These are phyloP conservation scores for Channallabes apus DNA, from an alignment of 2,797 vertebrate genomes.

Conservation along the genomic window DNA sequence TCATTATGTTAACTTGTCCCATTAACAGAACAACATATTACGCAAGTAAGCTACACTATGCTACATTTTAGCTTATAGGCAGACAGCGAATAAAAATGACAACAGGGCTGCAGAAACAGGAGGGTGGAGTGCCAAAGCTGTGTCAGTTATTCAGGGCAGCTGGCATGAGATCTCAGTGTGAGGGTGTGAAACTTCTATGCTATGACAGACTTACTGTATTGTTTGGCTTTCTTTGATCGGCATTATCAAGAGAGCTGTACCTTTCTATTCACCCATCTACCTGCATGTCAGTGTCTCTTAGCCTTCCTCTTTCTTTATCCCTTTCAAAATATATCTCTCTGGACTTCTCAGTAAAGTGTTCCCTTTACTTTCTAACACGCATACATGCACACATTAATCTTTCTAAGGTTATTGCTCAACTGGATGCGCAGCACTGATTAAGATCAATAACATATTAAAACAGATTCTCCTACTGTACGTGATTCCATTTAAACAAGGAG, in stretches of 20 bases:
- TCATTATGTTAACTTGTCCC: neutral
- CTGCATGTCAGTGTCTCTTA: slow-evolving; percentile 1
- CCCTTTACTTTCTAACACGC: neutral
- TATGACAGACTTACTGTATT: neutral
- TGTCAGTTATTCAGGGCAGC: slow-evolving; percentile 3
- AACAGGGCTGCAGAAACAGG: neutral
- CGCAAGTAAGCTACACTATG: no score
- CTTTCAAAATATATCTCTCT: neutral
- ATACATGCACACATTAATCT: slow-evolving; percentile 2
- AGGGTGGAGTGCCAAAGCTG: neutral
- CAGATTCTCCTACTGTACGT: slow-evolving; percentile 2
- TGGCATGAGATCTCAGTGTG: neutral
- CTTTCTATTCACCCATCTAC: slow-evolving; percentile 7
- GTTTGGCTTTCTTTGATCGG: neutral
- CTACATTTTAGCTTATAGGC: no score
- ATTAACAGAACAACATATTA: neutral
- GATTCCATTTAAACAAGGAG: neutral
- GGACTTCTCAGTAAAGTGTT: neutral
- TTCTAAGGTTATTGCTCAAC: slow-evolving; percentile 52
- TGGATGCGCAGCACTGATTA: slow-evolving; percentile 8
- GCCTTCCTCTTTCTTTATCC: neutral
- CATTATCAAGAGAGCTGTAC: slow-evolving; percentile 15
- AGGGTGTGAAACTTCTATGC: neutral
- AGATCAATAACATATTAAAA: slow-evolving; percentile 14
- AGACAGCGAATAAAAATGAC: neutral